Evolutionary conservation across 2,113 vertebrate species (phyloP), one percentile per base, ranked within the genome.

Genomic region (Channa argus): DNA sequence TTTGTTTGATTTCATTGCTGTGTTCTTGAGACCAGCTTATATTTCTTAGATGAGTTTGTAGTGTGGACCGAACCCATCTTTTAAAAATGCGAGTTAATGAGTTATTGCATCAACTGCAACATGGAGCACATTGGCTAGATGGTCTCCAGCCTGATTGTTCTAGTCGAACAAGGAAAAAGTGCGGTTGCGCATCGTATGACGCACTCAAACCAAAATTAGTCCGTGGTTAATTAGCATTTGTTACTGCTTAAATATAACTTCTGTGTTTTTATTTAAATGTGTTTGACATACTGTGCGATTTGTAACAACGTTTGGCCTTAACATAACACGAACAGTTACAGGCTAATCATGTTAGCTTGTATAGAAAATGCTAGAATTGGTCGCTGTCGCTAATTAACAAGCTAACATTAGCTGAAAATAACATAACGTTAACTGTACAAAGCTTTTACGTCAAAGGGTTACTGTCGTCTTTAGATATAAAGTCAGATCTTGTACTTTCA

Each of bases 121-220:
- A 5, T 63, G 83, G 82, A 82, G 68, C 84, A 47, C 41, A 39
- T 76, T 67, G 36, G 36, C 43, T 24, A 59, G 0, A 24, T 24
- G 24, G 38, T 44, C 38, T n/a, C 1, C 24, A 8, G 46, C 6
- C 8, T 4, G 53, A 74, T 82, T 87, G 83, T 88, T 91, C 63
- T 65, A 80, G 65, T 69, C 81, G 84, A 88, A 67, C 77, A 77
- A 79, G 74, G 66, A 85, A 24, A 89, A 91, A 88, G 89, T 91
- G 86, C 89, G 83, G 69, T 83, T 77, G 50, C 77, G 37, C 64
- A 62, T 60, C 59, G 64, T 86, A 52, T 92, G 85, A 83, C 88
- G 89, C 88, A 91, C 76, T 90, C 76, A 43, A 11, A 51, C 46
- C 44, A 56, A 66, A 58, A 46, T 3, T 61, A 24, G 12, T 64